Evolutionary conservation across 2,888 invertebrate genomes (phyloP), one percentile per base, ranked within the genome.

Genomic region (Stomorhina lunata): DNA sequence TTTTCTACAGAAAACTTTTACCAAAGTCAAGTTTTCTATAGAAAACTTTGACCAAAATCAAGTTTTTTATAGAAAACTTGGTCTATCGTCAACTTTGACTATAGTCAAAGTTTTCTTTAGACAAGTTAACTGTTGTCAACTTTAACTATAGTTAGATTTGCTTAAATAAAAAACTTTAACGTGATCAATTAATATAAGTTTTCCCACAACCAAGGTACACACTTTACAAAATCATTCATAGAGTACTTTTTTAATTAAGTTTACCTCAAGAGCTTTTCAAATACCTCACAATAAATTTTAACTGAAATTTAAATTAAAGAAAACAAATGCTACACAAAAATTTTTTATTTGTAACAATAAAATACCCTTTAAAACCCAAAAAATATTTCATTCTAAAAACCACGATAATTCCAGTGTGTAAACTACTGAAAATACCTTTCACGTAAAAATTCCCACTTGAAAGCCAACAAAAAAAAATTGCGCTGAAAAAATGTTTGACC

Each of bases 201-300:
- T 2, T 66, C 34, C 3, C 4, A 45, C n/a, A n/a, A n/a, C n/a
- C n/a, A n/a, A n/a, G n/a, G n/a, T n/a, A n/a, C n/a, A n/a, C n/a
- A n/a, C n/a, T n/a, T n/a, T n/a, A n/a, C n/a, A n/a, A n/a, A n/a
- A n/a, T n/a, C n/a, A n/a, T n/a, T n/a, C n/a, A n/a, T n/a, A n/a
- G n/a, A n/a, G n/a, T n/a, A n/a, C n/a, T n/a, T n/a, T n/a, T 66
- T 15, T 50, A 50, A 66, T 66, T 53, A 53, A 68, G 40, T 40
- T 69, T 20, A 20, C 9, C 15, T 71, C 12, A 71, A 25, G n/a
- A 55, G 55, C 55, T 43, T 20, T 69, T 29, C 5, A 43, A 20
- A 45, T 45, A 45, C 17, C n/a, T 10, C 4, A 25, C 12, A 10
- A 12, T 10, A 10, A 27, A 17, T 45, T 29, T 25, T 50, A 22